Conservation (phyloP, 1,140 invertebrate genomes). For the Cotesia vestalis region DNA sequence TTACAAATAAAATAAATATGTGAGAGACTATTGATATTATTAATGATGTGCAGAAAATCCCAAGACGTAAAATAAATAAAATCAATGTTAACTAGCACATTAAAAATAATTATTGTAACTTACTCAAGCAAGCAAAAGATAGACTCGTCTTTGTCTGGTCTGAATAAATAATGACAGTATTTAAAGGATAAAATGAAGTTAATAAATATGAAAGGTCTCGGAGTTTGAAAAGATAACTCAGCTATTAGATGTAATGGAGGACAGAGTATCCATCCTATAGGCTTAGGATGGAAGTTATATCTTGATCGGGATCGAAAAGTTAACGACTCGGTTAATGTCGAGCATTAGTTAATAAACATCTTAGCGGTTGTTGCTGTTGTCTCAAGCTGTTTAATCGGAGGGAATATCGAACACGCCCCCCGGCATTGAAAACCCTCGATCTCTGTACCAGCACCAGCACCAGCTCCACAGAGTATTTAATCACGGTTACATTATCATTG, state of each 20-base stretch:
- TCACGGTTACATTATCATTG: constrained; percentile 43
- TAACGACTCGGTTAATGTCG: constrained; percentile 28
- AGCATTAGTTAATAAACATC: constrained; percentile 50
- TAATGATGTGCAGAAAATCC: constrained; percentile 1
- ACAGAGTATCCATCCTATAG: too few relatives aligned
- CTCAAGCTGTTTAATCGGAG: constrained; percentile 50
- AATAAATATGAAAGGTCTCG: constrained; percentile 14
- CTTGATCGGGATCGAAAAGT: constrained; percentile 31
- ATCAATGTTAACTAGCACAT: too few relatives aligned
- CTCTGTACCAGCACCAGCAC: constrained; percentile 5
- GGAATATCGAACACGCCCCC: constrained; percentile 54
- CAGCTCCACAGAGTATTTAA: constrained; percentile 48
- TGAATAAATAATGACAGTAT: constrained; percentile 1
- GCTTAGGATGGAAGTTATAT: constrained; percentile 12
- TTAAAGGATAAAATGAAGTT: neutral
- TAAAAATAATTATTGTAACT: too few relatives aligned
- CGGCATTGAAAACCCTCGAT: constrained; percentile 23
- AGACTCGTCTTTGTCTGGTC: neutral
- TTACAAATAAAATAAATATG: too few relatives aligned
- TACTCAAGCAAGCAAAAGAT: neutral
- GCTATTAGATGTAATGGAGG: neutral
- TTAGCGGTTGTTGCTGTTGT: constrained; percentile 10
- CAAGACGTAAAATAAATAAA: neutral
- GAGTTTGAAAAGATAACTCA: neutral
- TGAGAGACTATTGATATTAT: neutral